phyloP scores from a whole-genome alignment of 2,888 invertebrate genomes.

The Tetropium fuscum region DNA sequence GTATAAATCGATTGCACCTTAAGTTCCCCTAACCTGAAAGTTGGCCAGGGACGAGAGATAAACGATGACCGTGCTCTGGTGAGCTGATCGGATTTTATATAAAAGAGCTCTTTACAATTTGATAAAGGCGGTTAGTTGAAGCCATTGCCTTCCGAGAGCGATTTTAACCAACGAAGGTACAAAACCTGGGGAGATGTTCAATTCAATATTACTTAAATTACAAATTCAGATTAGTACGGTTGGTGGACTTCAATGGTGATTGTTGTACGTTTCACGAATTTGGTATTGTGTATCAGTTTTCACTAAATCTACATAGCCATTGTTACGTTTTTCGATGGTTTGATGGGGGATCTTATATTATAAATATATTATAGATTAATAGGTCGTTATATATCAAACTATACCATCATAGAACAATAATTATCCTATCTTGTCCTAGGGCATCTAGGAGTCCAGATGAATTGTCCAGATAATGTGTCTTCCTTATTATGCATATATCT shows the following conservation, averaged over 20 bases:
- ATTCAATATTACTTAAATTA: slow-evolving; percentile 59
- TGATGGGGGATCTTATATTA: slow-evolving; percentile 14
- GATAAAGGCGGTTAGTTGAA: slow-evolving; percentile 63
- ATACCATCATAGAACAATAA: too few relatives aligned
- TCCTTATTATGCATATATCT: too few relatives aligned
- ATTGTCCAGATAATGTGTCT: too few relatives aligned
- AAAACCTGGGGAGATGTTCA: slow-evolving; percentile 52
- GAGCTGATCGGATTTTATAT: slow-evolving; percentile 64
- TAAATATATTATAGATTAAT: too few relatives aligned
- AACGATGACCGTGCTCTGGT: slow-evolving; percentile 58
- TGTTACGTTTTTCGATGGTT: slow-evolving; percentile 24
- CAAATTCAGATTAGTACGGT: slow-evolving; percentile 58
- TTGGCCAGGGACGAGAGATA: slow-evolving; percentile 53
- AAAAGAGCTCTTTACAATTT: slow-evolving; percentile 64
- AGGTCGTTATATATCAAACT: too few relatives aligned
- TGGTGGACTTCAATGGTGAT: slow-evolving; percentile 44
- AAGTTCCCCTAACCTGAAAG: slow-evolving; percentile 27
- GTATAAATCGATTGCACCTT: slow-evolving; percentile 26
- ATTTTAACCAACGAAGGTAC: slow-evolving; percentile 53
- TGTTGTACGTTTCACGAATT: slow-evolving; percentile 21
- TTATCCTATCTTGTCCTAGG: too few relatives aligned
- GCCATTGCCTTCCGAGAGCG: slow-evolving; percentile 58
- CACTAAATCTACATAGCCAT: slow-evolving; percentile 23
- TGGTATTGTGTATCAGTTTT: slow-evolving; percentile 26
- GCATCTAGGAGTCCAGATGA: too few relatives aligned